Evolutionary conservation across 2,113 vertebrate species (phyloP), one percentile per base, ranked within the genome.

Genomic region (Solenodon paradoxus): DNA sequence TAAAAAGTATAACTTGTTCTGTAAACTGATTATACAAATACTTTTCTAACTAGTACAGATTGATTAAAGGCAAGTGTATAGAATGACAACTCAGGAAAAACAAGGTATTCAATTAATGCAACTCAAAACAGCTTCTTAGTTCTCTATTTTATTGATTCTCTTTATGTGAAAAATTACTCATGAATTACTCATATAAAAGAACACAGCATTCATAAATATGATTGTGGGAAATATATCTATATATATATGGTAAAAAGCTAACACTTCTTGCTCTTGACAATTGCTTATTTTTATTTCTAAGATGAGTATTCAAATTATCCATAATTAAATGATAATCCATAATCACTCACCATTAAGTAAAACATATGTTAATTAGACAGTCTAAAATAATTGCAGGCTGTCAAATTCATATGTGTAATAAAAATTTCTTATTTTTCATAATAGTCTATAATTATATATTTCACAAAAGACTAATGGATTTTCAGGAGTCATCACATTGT

Each of bases 281-380:
- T 90, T 95, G 72, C 19, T 93, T 79, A 88, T 53, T 97, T 96
- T 93, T 87, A 81, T 95, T 94, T 94, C 28, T 92, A 16, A 82
- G 63, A 92, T 75, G 88, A 91, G 63, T 75, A 82, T 92, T 95
- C 69, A 94, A 97, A 95, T 97, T 96, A 94, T 95, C 68, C 26
- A 53, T 93, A 95, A 97, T 97, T 97, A 97, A 97, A 97, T 96
- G 90, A 96, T 95, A 97, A 95, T 97, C 68, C 79, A 92, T 97
- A 97, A 96, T 95, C 90, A 94, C 66, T 97, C 88, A 95, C 92
- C 87, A 97, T 96, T 97, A 97, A 97, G 89, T 94, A 96, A 97
- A 97, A 96, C 87, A 95, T 96, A 97, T 97, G 92, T 95, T 97
- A 97, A 97, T 97, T 96, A 96, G 93, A 77, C 84, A 96, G 68